Conservation (phyloP, 2,888 invertebrate genomes). For the Amphipyra berbera region DNA sequence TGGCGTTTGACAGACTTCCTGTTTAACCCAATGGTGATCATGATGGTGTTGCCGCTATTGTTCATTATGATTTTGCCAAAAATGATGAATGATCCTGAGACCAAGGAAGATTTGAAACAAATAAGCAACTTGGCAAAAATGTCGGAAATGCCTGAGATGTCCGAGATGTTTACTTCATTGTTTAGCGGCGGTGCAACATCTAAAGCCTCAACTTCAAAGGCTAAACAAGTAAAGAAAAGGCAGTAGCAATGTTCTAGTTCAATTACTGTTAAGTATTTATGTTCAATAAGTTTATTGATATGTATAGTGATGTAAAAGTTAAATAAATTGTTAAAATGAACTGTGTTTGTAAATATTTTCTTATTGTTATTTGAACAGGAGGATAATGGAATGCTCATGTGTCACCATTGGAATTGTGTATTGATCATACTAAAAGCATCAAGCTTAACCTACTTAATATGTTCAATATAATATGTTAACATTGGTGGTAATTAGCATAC, state of each 20-base stretch:
- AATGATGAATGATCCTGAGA: conserved; percentile 99
- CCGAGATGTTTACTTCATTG: conserved; percentile 97
- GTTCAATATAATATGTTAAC: too few relatives aligned
- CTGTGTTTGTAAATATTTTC: conserved; percentile 38
- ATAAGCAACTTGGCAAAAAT: conserved; percentile 94
- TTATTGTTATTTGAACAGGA: conserved; percentile 11
- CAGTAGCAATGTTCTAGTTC: conserved; percentile 69
- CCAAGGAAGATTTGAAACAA: conserved; percentile 98
- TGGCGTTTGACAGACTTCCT: conserved; percentile 99
- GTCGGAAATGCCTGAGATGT: conserved; percentile 98
- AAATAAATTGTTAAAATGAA: conserved; percentile 57
- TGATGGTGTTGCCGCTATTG: conserved; percentile 98
- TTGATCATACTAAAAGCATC: too few relatives aligned
- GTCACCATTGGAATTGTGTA: too few relatives aligned
- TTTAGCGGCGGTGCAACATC: conserved; percentile 93
- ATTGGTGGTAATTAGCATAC: too few relatives aligned
- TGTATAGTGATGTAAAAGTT: conserved; percentile 60
- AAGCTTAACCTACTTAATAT: too few relatives aligned
- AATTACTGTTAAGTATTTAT: conserved; percentile 66
- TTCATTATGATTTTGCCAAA: conserved; percentile 98
- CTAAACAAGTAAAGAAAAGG: conserved; percentile 86
- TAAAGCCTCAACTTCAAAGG: conserved; percentile 81
- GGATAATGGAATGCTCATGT: conserved; percentile 2
- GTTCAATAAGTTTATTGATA: conserved; percentile 63
- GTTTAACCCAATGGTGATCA: conserved; percentile 99